phyloP scores from a whole-genome alignment of 2,113 vertebrate genomes.

The Carassius carassius region DNA sequence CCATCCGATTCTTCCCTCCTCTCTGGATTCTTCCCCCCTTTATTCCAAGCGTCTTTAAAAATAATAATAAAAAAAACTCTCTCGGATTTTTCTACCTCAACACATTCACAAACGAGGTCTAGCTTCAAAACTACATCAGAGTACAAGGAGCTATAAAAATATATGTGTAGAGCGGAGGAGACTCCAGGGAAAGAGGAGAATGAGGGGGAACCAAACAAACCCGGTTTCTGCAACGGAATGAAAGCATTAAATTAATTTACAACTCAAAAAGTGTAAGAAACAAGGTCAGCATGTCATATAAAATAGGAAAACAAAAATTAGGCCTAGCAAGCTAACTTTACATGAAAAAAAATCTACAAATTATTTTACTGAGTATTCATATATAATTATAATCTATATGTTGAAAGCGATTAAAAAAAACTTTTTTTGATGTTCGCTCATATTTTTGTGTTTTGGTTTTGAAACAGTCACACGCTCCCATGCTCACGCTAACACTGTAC shows the following conservation, averaged over 20 bases:
- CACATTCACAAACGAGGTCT: constrained; percentile 82
- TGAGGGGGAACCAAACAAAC: constrained; percentile 57
- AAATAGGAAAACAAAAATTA: constrained; percentile 62
- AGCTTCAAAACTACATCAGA: constrained; percentile 82
- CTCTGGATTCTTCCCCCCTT: constrained; percentile 47
- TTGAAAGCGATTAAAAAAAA: constrained; percentile 71
- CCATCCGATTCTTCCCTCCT: constrained; percentile 48
- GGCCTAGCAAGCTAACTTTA: constrained; percentile 70
- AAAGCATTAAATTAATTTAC: constrained; percentile 78
- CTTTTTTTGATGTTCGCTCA: constrained; percentile 76
- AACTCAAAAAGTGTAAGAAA: constrained; percentile 62
- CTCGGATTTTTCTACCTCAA: constrained; percentile 80
- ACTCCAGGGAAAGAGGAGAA: constrained; percentile 49
- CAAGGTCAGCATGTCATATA: constrained; percentile 62
- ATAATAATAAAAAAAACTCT: constrained; percentile 61
- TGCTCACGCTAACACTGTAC: constrained; percentile 62
- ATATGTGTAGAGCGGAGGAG: constrained; percentile 69
- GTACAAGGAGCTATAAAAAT: constrained; percentile 82
- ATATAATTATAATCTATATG: constrained; percentile 80
- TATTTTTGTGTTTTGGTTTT: constrained; percentile 83
- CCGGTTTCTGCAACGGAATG: constrained; percentile 60
- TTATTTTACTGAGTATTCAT: constrained; percentile 80
- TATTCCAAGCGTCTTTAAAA: constrained; percentile 56
- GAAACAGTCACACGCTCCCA: constrained; percentile 71
- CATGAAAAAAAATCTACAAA: constrained; percentile 74